Conservation (phyloP, 2,797 vertebrate genomes). For the Notamacropus eugenii region DNA sequence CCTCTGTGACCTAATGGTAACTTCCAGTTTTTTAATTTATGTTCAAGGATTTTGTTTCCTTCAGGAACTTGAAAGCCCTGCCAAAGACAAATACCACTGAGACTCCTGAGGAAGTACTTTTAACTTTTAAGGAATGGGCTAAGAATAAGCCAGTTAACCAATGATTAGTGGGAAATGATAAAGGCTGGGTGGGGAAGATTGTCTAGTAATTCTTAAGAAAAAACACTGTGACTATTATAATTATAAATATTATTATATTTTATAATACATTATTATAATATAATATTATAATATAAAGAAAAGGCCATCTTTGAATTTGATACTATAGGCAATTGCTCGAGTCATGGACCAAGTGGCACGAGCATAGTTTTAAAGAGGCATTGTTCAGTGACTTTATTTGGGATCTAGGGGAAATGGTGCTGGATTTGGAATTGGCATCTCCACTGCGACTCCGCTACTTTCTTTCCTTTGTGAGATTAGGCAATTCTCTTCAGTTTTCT, state of each 20-base stretch:
- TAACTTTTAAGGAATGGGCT: background rate
- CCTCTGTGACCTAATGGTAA: background rate
- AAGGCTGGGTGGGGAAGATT: background rate
- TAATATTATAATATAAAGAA: background rate
- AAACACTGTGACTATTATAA: background rate
- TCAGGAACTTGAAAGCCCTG: background rate
- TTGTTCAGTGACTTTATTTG: background rate
- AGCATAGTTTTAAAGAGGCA: background rate
- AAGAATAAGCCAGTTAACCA: background rate
- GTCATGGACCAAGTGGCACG: background rate
- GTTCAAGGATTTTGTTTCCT: background rate
- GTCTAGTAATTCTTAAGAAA: background rate
- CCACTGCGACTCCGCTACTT: background rate
- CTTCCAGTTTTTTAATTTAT: background rate
- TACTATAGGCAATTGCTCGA: conserved; percentile 1
- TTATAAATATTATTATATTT: no score
- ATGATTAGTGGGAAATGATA: background rate
- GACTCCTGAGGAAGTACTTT: background rate
- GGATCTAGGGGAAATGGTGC: background rate
- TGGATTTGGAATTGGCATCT: background rate
- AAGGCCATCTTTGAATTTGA: conserved; percentile 35
- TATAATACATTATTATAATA: no score
- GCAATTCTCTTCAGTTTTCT: background rate
- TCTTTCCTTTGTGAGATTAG: background rate
- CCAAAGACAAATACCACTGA: background rate